These are phyloP conservation scores for Acanthaster planci DNA, from an alignment of 35 echinoderm and acorn worm species.

Conservation along the genomic window DNA sequence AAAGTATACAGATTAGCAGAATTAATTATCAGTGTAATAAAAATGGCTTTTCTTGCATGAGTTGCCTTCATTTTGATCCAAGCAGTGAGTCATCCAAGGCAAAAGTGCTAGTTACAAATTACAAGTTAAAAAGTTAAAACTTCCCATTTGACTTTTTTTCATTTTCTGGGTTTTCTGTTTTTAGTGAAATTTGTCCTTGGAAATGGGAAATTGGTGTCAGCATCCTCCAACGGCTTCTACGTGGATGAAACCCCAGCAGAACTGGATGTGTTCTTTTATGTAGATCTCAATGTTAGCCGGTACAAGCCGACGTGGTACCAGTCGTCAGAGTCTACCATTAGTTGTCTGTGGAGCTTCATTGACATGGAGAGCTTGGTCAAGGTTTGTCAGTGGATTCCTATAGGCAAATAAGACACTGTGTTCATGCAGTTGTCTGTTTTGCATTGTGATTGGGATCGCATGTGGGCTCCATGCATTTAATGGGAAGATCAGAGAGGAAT, in stretches of 20 bases:
- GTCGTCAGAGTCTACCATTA: conserved; percentile 37
- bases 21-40: too few species aligned
- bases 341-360: conserved; percentile 19
- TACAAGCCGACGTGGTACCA: conserved; percentile 10
- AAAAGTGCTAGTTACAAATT: too few species aligned
- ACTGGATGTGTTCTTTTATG: conserved; percentile 12
- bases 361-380: conserved; percentile 31
- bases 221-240: conserved; percentile 34
- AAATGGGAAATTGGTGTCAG: conserved; percentile 14
- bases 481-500: too few species aligned
- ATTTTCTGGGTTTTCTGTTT: neutral
- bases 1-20: too few species aligned
- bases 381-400: too few species aligned
- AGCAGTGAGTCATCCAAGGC: too few species aligned
- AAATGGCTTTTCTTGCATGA: too few species aligned
- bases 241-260: conserved; percentile 31
- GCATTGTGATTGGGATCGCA: too few species aligned
- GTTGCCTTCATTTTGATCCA: too few species aligned
- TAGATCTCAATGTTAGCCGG: neutral
- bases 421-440: neutral
- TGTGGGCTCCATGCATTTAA: too few species aligned
- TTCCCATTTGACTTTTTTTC: too few species aligned
- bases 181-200: conserved; percentile 28
- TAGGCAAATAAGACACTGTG: neutral
- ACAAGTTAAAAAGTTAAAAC: too few species aligned